A percentile compares a stretch with the other conserved stretches of the same genome.
Evolutionary conservation across 2,113 vertebrate genomes (phyloP).

Genomic region (Eurystomus gularis): DNA sequence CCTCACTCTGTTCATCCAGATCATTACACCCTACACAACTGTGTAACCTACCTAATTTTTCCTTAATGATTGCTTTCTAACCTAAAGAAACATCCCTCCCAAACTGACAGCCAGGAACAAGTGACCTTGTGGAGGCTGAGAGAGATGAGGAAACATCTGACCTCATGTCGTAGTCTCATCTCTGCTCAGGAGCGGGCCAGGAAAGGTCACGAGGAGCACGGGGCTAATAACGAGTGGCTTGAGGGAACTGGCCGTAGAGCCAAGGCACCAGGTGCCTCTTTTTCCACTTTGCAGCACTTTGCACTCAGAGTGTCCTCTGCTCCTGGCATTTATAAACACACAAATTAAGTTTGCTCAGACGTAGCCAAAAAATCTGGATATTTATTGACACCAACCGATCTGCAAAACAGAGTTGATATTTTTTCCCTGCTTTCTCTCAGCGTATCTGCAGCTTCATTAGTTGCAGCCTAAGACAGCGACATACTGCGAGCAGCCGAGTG

Average conservation of each 20-base stretch:
- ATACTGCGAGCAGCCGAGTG: neutral
- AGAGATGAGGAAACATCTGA: neutral
- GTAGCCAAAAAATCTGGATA: neutral
- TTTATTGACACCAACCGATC: neutral
- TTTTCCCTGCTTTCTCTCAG: neutral
- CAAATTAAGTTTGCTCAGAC: neutral
- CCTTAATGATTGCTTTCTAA: constrained; percentile 1
- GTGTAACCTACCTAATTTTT: neutral
- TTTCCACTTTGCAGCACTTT: neutral
- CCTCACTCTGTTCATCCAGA: neutral
- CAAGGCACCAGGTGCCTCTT: accelerated
- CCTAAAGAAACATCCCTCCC: neutral
- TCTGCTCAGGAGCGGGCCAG: neutral
- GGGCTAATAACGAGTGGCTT: neutral
- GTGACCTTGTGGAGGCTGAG: neutral
- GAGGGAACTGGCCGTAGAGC: neutral
- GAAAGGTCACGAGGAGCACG: neutral
- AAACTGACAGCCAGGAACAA: neutral
- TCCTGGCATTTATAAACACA: neutral
- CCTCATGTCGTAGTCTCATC: neutral
- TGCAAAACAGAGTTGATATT: neutral
- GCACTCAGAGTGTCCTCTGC: neutral
- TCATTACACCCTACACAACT: neutral
- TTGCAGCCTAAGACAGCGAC: neutral
- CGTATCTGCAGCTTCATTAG: neutral